Percentiles rank a stretch among this genome's conserved stretches.
phyloP scores from a whole-genome alignment of 2,888 invertebrate genomes.

The Hypena proboscidalis region DNA sequence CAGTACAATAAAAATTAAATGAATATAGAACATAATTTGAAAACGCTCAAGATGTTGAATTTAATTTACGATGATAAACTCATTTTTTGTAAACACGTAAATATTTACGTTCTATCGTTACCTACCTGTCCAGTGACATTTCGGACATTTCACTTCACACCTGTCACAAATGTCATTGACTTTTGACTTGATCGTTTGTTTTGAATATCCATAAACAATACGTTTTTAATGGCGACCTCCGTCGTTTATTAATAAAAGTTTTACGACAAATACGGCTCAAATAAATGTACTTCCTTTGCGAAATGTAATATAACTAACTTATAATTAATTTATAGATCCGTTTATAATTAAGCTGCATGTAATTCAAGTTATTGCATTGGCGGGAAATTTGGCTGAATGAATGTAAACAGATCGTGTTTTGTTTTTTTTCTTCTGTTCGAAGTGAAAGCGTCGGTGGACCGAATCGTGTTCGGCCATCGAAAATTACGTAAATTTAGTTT shows the following conservation, averaged over 20 bases:
- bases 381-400: conserved; percentile 44
- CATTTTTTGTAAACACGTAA: conserved; percentile 7
- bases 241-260: conserved; percentile 10
- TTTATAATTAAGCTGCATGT: conserved; percentile 1
- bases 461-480: conserved; percentile 41
- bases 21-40: no score
- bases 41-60: no score
- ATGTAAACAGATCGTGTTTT: conserved; percentile 51
- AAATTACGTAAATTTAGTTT: conserved; percentile 35
- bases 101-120: conserved; percentile 30
- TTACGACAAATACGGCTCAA: conserved; percentile 3
- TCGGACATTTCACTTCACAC: no score
- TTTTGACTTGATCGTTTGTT: background rate
- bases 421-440: conserved; percentile 37
- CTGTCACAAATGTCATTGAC: conserved; percentile 21
- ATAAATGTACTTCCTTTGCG: conserved; percentile 38
- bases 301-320: conserved; percentile 33
- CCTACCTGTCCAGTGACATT: conserved; percentile 6
- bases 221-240: conserved; percentile 12
- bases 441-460: conserved; percentile 47
- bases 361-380: conserved; percentile 34
- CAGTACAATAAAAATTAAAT: background rate
- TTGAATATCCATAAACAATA: conserved; percentile 30
- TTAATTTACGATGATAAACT: no score
- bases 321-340: conserved; percentile 9